Conservation (phyloP, 2,113 vertebrate species). For the Callospermophilus lateralis region DNA sequence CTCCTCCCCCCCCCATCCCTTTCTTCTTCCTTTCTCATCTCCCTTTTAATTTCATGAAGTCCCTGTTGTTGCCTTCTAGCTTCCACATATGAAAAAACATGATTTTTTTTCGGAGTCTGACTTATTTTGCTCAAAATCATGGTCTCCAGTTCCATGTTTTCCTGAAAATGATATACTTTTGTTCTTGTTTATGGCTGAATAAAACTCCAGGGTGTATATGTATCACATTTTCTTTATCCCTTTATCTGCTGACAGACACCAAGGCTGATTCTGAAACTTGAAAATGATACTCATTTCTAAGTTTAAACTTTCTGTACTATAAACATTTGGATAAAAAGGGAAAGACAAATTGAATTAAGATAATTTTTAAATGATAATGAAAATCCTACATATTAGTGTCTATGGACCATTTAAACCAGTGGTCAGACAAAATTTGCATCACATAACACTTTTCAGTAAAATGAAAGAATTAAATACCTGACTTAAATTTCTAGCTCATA, state of each 20-base stretch:
- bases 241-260: background rate
- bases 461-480: background rate
- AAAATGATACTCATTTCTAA: background rate
- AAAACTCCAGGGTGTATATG: background rate
- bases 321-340: background rate
- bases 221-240: background rate
- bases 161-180: background rate
- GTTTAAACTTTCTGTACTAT: conserved; percentile 16
- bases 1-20: too few relatives aligned
- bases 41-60: background rate
- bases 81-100: background rate
- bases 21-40: background rate
- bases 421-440: background rate
- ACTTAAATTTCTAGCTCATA: conserved; percentile 13
- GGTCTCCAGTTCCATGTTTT: background rate
- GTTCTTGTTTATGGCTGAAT: background rate
- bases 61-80: background rate
- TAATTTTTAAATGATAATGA: background rate
- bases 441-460: conserved; percentile 2
- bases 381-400: background rate
- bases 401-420: background rate
- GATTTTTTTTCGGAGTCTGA: background rate
- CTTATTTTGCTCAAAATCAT: too few relatives aligned
- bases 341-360: conserved; percentile 3
- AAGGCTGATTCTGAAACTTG: background rate